Evolutionary conservation across 2,888 invertebrate genomes (phyloP), one percentile per base, ranked within the genome.

Genomic region (Frankliniella intonsa): DNA sequence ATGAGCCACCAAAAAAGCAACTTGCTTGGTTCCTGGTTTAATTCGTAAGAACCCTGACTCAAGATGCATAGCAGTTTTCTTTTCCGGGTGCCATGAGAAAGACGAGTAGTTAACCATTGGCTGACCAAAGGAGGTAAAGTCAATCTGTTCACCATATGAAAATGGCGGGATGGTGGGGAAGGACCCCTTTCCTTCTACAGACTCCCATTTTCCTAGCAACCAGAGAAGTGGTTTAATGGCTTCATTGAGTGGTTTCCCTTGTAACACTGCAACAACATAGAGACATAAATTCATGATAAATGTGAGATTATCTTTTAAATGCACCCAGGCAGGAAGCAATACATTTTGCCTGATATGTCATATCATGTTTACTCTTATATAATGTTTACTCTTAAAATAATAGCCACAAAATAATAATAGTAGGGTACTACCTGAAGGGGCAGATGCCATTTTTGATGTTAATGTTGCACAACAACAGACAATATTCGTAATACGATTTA

Each of bases 1-100:
- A 84, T 93, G 92, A 82, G 92, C 90, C 8, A 91, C 88, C 9
- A 91, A 85, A 19, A 92, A 89, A 0, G 90, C 89, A 0, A 92
- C 85, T 62, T 90, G 86, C 19, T 89, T 89, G 0, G 90, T 90
- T 14, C 89, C 90, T 0, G 91, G 91, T 80, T 91, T 90, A 80
- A 92, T 89, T 81, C 91, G 89, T 10, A 93, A 86, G 85, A 91
- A 92, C 0, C 93, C 93, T 69, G 90, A 86, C 86, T 93, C 93
- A 81, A 90, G 88, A 85, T 93, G 92, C 91, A 92, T 91, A 0
- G 91, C 91, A 3, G 87, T 89, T 50, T 89, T 88, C 55, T 88
- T 90, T 50, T 89, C 89, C 0, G 91, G 89, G 84, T 92, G 88
- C 85, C 88, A 89, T 0, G 91, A 91, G 82, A 87, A 87, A 0